These are phyloP conservation scores for Oreochromis niloticus DNA, from an alignment of 2,113 vertebrate genomes.

Conservation along the genomic window DNA sequence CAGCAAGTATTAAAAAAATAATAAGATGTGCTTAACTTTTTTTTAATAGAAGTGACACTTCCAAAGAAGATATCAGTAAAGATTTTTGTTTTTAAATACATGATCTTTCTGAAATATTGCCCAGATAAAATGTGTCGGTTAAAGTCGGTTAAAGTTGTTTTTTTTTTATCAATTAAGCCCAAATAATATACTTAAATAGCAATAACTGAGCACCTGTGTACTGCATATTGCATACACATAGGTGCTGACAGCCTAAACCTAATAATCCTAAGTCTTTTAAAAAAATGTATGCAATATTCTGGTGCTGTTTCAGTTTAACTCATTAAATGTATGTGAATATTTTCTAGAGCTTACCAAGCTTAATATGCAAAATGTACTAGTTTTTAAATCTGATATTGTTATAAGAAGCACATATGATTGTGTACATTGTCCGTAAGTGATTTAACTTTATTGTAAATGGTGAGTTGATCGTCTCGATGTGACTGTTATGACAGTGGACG, in stretches of 20 bases:
- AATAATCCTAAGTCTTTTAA: slow-evolving; percentile 24
- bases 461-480: background rate
- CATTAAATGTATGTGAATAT: slow-evolving; percentile 59
- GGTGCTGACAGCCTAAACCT: slow-evolving; percentile 47
- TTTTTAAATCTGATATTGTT: slow-evolving; percentile 37
- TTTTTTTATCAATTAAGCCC: background rate
- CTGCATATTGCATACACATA: slow-evolving; percentile 36
- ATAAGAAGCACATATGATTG: slow-evolving; percentile 38
- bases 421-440: slow-evolving; percentile 38
- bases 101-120: background rate
- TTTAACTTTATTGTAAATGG: slow-evolving; percentile 37
- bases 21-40: background rate
- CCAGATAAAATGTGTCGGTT: background rate
- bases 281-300: slow-evolving; percentile 52
- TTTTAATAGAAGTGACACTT: background rate
- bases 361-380: slow-evolving; percentile 62
- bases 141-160: background rate
- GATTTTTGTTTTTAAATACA: background rate
- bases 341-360: slow-evolving; percentile 43
- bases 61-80: background rate
- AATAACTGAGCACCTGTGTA: slow-evolving; percentile 56
- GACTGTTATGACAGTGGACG: slow-evolving; percentile 1
- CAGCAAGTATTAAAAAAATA: background rate
- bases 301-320: slow-evolving; percentile 59
- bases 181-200: slow-evolving; percentile 27